Base-by-base conservation (phyloP, 2,797 vertebrate species). In the Crocodylus rhombifer region DNA sequence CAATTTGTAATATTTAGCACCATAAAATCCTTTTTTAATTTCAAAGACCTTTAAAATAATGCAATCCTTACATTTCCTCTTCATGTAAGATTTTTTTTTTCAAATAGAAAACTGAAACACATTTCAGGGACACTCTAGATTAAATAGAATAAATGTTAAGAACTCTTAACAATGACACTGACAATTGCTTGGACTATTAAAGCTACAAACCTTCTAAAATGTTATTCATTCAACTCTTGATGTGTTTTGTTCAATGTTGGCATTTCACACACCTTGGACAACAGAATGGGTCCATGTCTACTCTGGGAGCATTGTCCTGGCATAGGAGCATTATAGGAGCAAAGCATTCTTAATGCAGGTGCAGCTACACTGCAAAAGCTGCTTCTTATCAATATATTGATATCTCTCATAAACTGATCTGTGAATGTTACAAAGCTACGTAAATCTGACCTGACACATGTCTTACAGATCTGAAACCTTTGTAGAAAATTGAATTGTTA, bases 381-480 rank as follows among this genome's bases (percentile, higher is more conserved):
- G 26, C 11, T 63, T 26, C 28, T 63, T 51, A 51, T 10, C 42
- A 51, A 51, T 51, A 51, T 51, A 51, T 51, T 51, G 42, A 11
- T 51, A 51, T 10, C 42, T 51, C 42, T 51, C 58, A 58, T 60
- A 57, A 33, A 14, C 12, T 63, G 25, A 6, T 23, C 55, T 36
- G 62, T 58, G 67, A 79, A 71, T n/a, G 80, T 15, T 6, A 63
- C 62, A 80, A 79, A 36, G 13, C 25, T 28, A 2, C 2, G 18
- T 1, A 16, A 55, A 21, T 77, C 28, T 30, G 69, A 65, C 14
- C 26, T 1, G 20, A 82, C 33, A 10, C 60, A n/a, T n/a, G 51
- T 42, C 3, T 14, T 56, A 12, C 33, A 73, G 69, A 21, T 14
- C 21, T 20, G 17, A 28, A 51, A 18, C 23, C 57, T 2, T 0